A percentile compares a stretch with the other conserved stretches of the same genome.
phyloP scores from a whole-genome alignment of 2,797 vertebrate species.

The Xenops minutus region DNA sequence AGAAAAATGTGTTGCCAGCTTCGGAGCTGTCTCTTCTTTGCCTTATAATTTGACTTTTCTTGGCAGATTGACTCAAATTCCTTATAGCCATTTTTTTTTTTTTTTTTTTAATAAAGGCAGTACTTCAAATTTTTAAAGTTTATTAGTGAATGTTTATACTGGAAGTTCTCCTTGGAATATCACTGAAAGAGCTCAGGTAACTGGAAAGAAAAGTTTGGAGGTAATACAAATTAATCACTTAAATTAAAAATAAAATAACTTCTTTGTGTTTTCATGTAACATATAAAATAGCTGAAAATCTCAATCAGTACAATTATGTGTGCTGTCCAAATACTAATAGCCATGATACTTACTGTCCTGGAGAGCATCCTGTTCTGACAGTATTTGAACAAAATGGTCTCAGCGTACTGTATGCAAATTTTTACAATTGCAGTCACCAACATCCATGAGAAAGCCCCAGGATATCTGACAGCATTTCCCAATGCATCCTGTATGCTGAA shows the following conservation, averaged over 20 bases:
- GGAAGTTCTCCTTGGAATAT: not conserved
- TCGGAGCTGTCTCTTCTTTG: constrained; percentile 24
- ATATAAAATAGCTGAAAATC: not conserved
- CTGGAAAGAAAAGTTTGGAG: not conserved
- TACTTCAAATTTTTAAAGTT: not conserved
- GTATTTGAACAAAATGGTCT: not conserved
- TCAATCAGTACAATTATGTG: not conserved
- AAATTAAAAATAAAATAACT: not conserved
- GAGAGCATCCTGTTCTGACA: not conserved
- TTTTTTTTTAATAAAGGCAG: not conserved
- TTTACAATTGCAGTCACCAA: not conserved
- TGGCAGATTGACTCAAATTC: constrained; percentile 3
- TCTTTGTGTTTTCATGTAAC: not conserved
- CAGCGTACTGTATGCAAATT: not conserved
- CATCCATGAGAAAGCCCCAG: not conserved
- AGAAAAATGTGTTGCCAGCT: constrained; percentile 43
- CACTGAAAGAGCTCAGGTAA: not conserved
- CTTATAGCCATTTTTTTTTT: constrained; percentile 10
- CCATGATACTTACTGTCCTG: not conserved
- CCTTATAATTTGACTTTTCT: constrained; percentile 22
- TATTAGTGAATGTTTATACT: not conserved
- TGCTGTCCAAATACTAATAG: not conserved
- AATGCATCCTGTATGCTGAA: not conserved
- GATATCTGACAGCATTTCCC: not conserved
- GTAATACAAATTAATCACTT: not conserved